phyloP scores from a whole-genome alignment of 1,140 invertebrate genomes.

The Periplaneta americana region DNA sequence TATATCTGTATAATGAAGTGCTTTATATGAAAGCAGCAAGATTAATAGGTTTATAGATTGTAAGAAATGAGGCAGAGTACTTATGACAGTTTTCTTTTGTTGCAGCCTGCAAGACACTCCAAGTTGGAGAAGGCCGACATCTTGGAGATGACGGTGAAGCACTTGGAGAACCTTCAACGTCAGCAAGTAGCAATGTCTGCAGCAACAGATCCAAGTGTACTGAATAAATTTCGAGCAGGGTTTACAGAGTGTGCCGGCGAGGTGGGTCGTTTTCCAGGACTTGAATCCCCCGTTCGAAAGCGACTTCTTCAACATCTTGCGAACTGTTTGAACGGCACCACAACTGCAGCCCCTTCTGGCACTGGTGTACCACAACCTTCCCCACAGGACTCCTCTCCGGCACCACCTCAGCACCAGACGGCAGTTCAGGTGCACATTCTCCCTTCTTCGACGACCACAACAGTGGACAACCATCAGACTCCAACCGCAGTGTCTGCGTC shows the following conservation, averaged over 20 bases:
- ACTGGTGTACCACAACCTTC: conserved; percentile 21
- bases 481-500: conserved; percentile 32
- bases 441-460: conserved; percentile 31
- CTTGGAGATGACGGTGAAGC: conserved; percentile 93
- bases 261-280: conserved; percentile 65
- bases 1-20: too few relatives aligned
- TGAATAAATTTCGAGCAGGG: conserved; percentile 82
- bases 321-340: conserved; percentile 50
- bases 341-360: conserved; percentile 14
- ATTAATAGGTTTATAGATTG: too few relatives aligned
- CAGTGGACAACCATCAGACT: conserved; percentile 24
- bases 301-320: conserved; percentile 67
- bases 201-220: conserved; percentile 66
- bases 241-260: conserved; percentile 84
- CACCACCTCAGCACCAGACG: not conserved
- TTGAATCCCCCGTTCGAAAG: conserved; percentile 63
- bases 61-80: too few relatives aligned
- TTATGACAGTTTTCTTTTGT: conserved; percentile 25
- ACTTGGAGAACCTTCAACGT: conserved; percentile 75
- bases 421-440: conserved; percentile 38
- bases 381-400: conserved; percentile 6
- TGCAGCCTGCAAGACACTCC: conserved; percentile 82
- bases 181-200: conserved; percentile 67
- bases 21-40: too few relatives aligned
- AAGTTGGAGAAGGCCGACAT: conserved; percentile 97